Base-by-base conservation (phyloP, 2,888 invertebrate genomes). In the Acleris emargana region DNA sequence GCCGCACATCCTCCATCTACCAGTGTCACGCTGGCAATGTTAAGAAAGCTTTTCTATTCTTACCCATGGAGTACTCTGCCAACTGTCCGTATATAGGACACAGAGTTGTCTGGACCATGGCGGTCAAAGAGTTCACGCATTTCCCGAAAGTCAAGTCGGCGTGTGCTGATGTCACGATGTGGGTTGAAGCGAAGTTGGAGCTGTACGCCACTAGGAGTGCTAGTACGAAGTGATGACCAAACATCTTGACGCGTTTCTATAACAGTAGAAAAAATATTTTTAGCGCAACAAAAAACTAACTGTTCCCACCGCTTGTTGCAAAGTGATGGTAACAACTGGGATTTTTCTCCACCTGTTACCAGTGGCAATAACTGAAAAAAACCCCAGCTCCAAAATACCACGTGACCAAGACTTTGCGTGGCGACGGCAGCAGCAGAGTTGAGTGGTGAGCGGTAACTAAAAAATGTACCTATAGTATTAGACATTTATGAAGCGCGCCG, bases 131-230 rank as follows among this genome's bases (percentile, higher is more conserved):
- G 59, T 71, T 77, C 67, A 77, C 73, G 62, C 85, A 85, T 0
- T 73, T 64, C 1, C 75, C 51, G 38, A 77, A 42, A 11, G 78
- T 71, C 20, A 75, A 60, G 13, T 81, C 81, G 49, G 67, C 67
- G 45, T 73, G 74, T 1, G 71, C 64, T n/a, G 76, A 75, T n/a
- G 80, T 81, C 54, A 85, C 73, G 54, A 86, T 81, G 72, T 85
- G 85, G 18, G 81, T 73, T 18, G 71, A 69, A 43, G 71, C 76
- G 38, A 73, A 64, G 57, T 79, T 71, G 47, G 78, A 77, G 67
- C 71, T 73, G 68, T 73, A 73, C 0, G 76, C 60, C 66, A 80
- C 64, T 58, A 81, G 64, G 25, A 85, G 13, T 3, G 73, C 70
- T 1, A 82, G 25, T 11, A 82, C 54, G 3, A 78, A 68, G 67